Evolutionary conservation across 2,797 vertebrate species (phyloP).

Genomic region (Chelon auratus): DNA sequence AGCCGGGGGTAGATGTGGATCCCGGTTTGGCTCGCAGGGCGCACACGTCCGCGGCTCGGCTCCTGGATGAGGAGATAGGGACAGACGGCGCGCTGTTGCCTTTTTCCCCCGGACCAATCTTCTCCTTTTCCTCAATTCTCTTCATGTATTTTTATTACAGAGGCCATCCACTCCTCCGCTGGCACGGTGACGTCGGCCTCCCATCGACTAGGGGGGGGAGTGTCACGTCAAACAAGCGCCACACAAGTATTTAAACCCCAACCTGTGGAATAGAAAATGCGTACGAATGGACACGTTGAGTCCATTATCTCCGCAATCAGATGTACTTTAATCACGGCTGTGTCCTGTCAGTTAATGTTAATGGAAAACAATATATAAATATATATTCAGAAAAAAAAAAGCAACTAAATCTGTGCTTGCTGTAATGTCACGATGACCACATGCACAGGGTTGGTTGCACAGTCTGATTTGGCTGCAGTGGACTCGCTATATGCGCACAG

Average conservation of each 20-base stretch:
- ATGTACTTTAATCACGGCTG: not conserved
- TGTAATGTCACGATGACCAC: too few species aligned
- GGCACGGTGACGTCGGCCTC: conserved; percentile 81
- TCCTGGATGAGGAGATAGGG: conserved; percentile 6
- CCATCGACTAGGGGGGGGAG: conserved; percentile 72
- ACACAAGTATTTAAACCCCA: conserved; percentile 52
- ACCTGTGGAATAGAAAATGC: conserved; percentile 69
- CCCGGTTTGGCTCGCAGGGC: conserved; percentile 6
- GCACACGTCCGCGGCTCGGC: conserved; percentile 24
- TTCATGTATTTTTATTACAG: conserved; percentile 82
- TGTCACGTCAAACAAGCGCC: conserved; percentile 70
- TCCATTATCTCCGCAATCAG: not conserved
- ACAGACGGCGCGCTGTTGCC: conserved; percentile 28
- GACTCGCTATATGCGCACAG: conserved; percentile 17
- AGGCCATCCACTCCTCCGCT: conserved; percentile 81
- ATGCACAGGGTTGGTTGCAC: not conserved
- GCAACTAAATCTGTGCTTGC: too few species aligned
- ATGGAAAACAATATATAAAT: too few species aligned
- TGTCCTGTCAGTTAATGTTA: too few species aligned
- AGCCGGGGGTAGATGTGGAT: conserved; percentile 3
- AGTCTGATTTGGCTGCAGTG: not conserved
- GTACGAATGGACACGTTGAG: conserved; percentile 46
- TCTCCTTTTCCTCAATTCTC: conserved; percentile 77
- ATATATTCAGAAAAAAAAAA: too few species aligned
- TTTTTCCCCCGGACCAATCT: conserved; percentile 45